Base-by-base conservation (phyloP, 37 sponge, comb jelly and placozoan genomes). In the Lycopodina hypogea region DNA sequence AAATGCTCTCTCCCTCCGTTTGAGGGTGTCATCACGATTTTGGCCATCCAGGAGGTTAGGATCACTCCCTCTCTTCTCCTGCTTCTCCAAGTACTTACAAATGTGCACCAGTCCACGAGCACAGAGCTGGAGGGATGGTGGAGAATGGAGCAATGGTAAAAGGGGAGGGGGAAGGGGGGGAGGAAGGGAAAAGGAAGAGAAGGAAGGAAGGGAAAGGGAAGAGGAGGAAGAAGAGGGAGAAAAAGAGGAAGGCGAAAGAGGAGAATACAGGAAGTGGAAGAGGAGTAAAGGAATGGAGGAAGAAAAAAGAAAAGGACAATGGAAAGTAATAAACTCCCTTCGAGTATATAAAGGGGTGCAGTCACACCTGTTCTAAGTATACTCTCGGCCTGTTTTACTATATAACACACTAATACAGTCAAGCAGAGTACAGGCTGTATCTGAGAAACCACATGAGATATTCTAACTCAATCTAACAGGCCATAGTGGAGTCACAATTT, bases 101-200 rank as follows among this genome's bases (percentile, higher is more conserved):
- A 91, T 79, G 74, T 91, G 91, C 0, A 75, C 78, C 21, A 80
- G 42, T 8, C 91, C 91, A 37, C 87, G 72, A 26, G 68, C 41
- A 75, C 91, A 91, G 40, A 86, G 64, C 91, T 68, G 66, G 1
- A 55, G 39, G 56, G 24, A 68, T 19, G 69, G 38, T 40, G 53
- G 56, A n/a, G 68, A 56, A 30, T 30, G 41, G 62, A 40, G 76
- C 42, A 28, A 11, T 23, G 42, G 42, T 23, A 42, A 41, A 37
- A 42, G 42, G 42, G n/a, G 22, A 41, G 42, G n/a, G 21, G 69
- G 38, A 53, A 67, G 56, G 39, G 68, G 69, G 21, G 41, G 62
- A 40, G 76, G 62, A 28, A 11, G 42, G 42, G 42, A 38, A 42
- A 41, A 37, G 70, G 42, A 38, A 37, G 22, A 41, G 42, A 33